These are phyloP conservation scores for Calameuta idolon DNA, from an alignment of 2,888 invertebrate genomes.

Conservation along the genomic window DNA sequence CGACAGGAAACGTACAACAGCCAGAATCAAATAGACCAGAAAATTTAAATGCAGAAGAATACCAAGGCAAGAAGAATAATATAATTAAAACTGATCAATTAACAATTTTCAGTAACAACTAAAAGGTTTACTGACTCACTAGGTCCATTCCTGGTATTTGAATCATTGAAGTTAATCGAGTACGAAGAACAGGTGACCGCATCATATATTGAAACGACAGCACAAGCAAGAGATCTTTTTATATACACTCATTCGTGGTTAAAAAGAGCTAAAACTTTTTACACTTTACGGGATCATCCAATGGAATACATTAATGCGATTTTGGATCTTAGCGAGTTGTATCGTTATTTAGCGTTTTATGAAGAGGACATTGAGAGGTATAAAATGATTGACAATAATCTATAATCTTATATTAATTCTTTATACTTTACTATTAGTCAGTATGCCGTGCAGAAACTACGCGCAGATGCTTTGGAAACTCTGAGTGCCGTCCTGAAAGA, in stretches of 20 bases:
- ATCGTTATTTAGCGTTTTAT: conserved; percentile 78
- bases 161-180: conserved; percentile 33
- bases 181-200: conserved; percentile 38
- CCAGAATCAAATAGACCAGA: background rate
- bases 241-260: conserved; percentile 73
- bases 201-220: conserved; percentile 59
- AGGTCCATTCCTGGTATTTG: conserved; percentile 26
- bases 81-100: background rate
- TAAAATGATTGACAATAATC: background rate
- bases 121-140: background rate
- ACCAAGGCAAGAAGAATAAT: conserved; percentile 11
- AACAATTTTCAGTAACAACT: background rate
- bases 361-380: conserved; percentile 74
- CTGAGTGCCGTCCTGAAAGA: conserved; percentile 71
- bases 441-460: conserved; percentile 72
- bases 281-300: conserved; percentile 72
- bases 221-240: conserved; percentile 71
- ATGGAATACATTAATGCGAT: conserved; percentile 73
- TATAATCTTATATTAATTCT: background rate
- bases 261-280: conserved; percentile 72
- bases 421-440: conserved; percentile 44
- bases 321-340: conserved; percentile 74
- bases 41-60: conserved; percentile 12
- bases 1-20: conserved; percentile 12
- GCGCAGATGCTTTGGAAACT: conserved; percentile 73